Base-by-base conservation (phyloP, 2,888 invertebrate species). In the Brachylomia viminalis region DNA sequence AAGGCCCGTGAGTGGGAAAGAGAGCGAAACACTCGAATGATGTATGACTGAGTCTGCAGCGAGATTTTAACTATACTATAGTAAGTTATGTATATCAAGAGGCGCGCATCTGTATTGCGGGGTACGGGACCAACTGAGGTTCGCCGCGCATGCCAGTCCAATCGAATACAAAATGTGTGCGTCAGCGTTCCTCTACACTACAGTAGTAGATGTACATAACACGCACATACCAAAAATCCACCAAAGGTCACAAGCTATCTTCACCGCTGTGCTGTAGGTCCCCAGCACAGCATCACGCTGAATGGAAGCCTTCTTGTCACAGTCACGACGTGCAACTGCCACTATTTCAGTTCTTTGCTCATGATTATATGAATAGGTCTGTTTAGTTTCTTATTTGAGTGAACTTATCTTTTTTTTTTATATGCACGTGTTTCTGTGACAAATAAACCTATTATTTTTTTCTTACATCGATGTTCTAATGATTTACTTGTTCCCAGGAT, bases 401-500 rank as follows among this genome's bases (percentile, higher is more conserved):
- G n/a, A 10, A 38, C 38, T 62, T 5, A 38, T 8, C 1, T 38
- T 42, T 42, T 42, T 17, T 15, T 42, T 64, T n/a, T 3, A 56
- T 27, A 56, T 15, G 6, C 11, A 33, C 20, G 13, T 2, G 61
- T 33, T 23, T 61, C 23, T 33, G 23, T 61, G 38, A 61, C 38
- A 38, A 62, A 38, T 38, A 15, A 56, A 27, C 5, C 7, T 17
- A 17, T 17, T 10, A 10, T 7, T 20, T 58, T n/a, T 62, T 62
- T 38, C 15, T 38, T 38, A 17, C 10, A 13, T 27, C 47, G 3
- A 30, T 30, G 2, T 66, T 30, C 10, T 23, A 4, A 17, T 49
- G 15, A 66, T 66, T 62, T n/a, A 17, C 47, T 47, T 71, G 11
- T 72, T 27, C 13, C 17, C 49, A 81, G 81, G 30, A 81, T 81